phyloP scores from a whole-genome alignment of 2,888 invertebrate genomes.

The Aphidius colemani region DNA sequence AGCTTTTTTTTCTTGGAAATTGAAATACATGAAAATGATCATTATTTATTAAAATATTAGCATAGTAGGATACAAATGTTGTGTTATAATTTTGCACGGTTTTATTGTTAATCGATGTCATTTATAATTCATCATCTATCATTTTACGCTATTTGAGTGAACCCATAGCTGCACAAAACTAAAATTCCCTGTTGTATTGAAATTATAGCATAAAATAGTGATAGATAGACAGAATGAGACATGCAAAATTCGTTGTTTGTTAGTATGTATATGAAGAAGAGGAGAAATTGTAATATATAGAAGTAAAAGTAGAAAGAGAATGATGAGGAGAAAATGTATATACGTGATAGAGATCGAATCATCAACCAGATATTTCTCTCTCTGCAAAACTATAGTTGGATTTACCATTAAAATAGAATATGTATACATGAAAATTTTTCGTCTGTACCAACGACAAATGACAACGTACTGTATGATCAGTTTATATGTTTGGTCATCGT shows the following conservation, averaged over 20 bases:
- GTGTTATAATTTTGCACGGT: constrained; percentile 46
- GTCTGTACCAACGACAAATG: not conserved
- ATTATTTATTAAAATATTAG: not conserved
- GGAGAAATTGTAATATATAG: no score
- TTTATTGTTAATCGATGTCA: constrained; percentile 49
- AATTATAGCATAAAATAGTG: no score
- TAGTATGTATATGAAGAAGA: not conserved
- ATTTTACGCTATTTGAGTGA: constrained; percentile 30
- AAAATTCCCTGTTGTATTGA: no score
- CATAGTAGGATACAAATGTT: not conserved
- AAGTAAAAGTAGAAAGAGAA: no score
- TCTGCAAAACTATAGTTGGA: constrained; percentile 6
- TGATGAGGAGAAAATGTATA: not conserved
- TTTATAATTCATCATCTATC: constrained; percentile 55
- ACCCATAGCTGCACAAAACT: not conserved
- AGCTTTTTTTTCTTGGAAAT: no score
- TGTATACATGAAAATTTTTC: not conserved
- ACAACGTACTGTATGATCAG: not conserved
- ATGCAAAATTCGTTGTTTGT: constrained; percentile 27
- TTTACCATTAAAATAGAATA: no score
- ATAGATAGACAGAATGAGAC: no score
- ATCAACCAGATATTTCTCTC: constrained; percentile 10
- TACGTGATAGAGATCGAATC: not conserved
- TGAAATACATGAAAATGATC: not conserved
- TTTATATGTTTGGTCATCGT: constrained; percentile 21